Conservation (phyloP, 2,797 vertebrate species). For the Coranthus polyacanthus region DNA sequence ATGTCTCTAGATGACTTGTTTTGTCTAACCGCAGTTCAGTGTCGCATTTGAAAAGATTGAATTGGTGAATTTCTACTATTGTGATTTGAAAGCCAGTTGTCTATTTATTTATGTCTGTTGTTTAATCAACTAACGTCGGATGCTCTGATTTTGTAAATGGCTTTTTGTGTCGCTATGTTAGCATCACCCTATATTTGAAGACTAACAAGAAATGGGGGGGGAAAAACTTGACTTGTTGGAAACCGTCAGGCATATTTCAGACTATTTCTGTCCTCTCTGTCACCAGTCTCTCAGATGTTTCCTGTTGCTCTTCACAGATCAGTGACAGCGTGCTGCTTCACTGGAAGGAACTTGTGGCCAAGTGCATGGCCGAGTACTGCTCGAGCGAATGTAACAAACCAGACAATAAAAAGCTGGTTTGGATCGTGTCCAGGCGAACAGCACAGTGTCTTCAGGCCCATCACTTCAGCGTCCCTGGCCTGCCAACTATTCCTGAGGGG, state of each 20-base stretch:
- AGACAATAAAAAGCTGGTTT: constrained; percentile 95
- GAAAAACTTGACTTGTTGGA: background rate
- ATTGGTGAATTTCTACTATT: no score
- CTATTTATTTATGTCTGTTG: background rate
- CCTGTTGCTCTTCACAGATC: constrained; percentile 84
- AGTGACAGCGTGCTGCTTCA: constrained; percentile 89
- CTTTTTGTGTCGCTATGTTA: background rate
- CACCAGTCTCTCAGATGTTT: constrained; percentile 40
- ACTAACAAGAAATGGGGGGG: background rate
- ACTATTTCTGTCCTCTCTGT: constrained; percentile 13
- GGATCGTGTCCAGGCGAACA: constrained; percentile 95
- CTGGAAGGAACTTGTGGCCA: constrained; percentile 94
- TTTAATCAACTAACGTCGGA: background rate
- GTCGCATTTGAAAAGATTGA: no score
- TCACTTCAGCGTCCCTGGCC: constrained; percentile 91
- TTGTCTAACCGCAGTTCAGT: background rate
- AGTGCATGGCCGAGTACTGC: constrained; percentile 93
- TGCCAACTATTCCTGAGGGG: constrained; percentile 95
- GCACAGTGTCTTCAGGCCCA: constrained; percentile 93
- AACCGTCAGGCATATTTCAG: constrained; percentile 7
- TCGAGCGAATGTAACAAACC: constrained; percentile 95
- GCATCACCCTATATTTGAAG: background rate
- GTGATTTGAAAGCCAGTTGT: no score
- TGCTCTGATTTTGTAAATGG: background rate
- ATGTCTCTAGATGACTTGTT: constrained; percentile 3